Conservation (phyloP, 2,797 vertebrate species). For the Allobates femoralis region DNA sequence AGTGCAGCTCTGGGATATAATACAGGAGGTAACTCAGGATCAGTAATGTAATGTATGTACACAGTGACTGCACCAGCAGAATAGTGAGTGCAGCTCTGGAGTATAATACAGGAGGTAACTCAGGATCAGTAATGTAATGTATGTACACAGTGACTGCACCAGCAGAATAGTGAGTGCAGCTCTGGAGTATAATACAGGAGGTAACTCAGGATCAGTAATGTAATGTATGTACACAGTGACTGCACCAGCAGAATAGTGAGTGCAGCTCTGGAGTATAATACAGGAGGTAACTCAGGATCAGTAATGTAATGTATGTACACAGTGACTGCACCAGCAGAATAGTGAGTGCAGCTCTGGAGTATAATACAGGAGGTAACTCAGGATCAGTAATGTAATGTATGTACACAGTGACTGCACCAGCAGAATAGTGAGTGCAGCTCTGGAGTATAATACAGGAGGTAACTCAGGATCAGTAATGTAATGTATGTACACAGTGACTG, state of each 20-base stretch:
- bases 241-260: conserved; percentile 16
- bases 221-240: no score
- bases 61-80: neutral
- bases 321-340: no score
- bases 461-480: neutral
- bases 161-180: no score
- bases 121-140: neutral
- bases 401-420: neutral
- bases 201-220: no score
- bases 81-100: conserved; percentile 16
- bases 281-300: neutral
- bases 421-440: conserved; percentile 17
- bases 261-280: conserved; percentile 16
- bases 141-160: no score
- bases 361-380: neutral
- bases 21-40: neutral
- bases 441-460: conserved; percentile 16
- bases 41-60: no score
- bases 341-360: conserved; percentile 5
- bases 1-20: neutral
- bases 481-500: conserved; percentile 3
- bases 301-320: conserved; percentile 1
- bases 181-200: neutral
- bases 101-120: conserved; percentile 14
- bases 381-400: no score